Conservation (phyloP, 1,140 invertebrate species). For the Pogonomyrmex barbatus region DNA sequence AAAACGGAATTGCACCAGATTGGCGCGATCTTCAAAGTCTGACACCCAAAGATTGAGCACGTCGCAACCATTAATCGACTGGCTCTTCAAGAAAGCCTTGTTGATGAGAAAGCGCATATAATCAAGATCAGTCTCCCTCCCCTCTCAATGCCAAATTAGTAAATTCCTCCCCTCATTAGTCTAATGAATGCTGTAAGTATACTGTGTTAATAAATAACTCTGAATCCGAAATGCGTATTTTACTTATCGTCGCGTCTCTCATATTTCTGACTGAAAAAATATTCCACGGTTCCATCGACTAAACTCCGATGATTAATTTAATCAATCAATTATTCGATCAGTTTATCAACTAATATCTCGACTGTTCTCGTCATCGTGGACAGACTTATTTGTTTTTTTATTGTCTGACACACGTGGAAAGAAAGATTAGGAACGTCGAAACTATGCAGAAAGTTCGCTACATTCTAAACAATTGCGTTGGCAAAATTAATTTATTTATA, state of each 20-base stretch:
- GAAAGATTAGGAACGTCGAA: too few species aligned
- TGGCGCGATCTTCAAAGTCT: slow-evolving; percentile 68
- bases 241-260: not conserved
- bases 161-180: slow-evolving; percentile 68
- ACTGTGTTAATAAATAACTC: slow-evolving; percentile 76
- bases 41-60: slow-evolving; percentile 2
- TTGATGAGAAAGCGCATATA: slow-evolving; percentile 66
- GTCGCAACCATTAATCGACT: slow-evolving; percentile 31
- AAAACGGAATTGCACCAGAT: slow-evolving; percentile 45
- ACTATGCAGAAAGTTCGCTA: too few species aligned
- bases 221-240: slow-evolving; percentile 66
- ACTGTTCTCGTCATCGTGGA: too few species aligned
- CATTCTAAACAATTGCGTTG: too few species aligned
- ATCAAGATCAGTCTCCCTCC: slow-evolving; percentile 61
- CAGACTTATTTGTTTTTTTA: too few species aligned
- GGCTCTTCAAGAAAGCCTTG: slow-evolving; percentile 36
- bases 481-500: too few species aligned
- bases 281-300: too few species aligned
- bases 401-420: too few species aligned
- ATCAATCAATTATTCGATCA: not conserved
- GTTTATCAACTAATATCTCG: too few species aligned
- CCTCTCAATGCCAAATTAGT: slow-evolving; percentile 63
- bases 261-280: not conserved
- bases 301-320: not conserved
- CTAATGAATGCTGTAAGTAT: slow-evolving; percentile 72